phyloP scores from a whole-genome alignment of 2,113 vertebrate species.

The Tyrannus savana region DNA sequence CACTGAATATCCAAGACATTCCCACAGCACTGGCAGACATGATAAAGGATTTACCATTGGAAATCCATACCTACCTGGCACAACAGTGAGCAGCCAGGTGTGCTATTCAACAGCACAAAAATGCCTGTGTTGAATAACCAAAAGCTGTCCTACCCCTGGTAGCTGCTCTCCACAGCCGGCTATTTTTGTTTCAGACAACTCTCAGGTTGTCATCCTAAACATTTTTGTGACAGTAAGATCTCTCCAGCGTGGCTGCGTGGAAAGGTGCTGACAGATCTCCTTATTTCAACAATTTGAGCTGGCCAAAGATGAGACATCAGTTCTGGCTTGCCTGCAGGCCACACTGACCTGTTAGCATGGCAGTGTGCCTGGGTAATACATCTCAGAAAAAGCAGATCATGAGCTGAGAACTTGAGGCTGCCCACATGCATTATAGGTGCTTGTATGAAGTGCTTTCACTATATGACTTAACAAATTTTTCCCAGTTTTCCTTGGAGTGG shows the following conservation, averaged over 20 bases:
- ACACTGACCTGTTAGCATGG: neutral
- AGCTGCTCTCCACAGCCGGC: neutral
- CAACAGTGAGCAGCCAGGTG: neutral
- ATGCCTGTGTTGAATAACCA: neutral
- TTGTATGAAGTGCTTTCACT: neutral
- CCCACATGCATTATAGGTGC: neutral
- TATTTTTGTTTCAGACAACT: accelerated
- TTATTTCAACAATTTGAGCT: neutral
- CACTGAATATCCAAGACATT: neutral
- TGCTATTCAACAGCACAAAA: neutral
- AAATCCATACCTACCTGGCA: neutral
- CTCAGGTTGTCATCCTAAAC: neutral
- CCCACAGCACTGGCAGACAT: neutral
- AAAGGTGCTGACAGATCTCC: neutral
- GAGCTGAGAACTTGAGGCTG: neutral
- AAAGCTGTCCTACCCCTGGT: neutral
- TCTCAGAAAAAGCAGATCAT: neutral
- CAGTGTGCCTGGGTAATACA: accelerated
- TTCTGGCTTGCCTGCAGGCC: neutral
- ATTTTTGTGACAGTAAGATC: neutral
- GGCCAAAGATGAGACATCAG: neutral
- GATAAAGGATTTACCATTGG: neutral
- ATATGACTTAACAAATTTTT: neutral
- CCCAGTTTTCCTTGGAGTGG: neutral
- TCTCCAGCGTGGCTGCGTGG: neutral